phyloP scores from a whole-genome alignment of 1,140 invertebrate genomes.

The Lasaia peninsularis region DNA sequence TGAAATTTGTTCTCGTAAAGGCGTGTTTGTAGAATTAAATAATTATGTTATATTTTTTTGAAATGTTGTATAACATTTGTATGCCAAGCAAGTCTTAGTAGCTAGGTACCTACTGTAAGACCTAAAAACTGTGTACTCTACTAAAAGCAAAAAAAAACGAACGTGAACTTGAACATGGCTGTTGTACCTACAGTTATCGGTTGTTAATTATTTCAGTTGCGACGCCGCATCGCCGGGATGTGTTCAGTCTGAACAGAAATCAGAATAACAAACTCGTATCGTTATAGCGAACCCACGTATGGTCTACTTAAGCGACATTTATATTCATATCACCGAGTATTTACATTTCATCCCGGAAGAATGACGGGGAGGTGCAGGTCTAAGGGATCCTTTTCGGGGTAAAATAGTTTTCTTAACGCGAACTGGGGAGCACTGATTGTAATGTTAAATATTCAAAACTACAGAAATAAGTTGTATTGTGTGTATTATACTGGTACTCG shows the following conservation, averaged over 20 bases:
- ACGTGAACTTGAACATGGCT: background rate
- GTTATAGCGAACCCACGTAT: conserved; percentile 27
- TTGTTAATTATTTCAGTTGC: background rate
- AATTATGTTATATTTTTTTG: no score
- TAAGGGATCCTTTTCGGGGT: conserved; percentile 25
- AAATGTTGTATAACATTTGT: no score
- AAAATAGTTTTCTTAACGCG: conserved; percentile 15
- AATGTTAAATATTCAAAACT: conserved; percentile 6
- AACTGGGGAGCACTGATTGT: conserved; percentile 4
- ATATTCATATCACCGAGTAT: conserved; percentile 48
- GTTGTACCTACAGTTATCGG: background rate
- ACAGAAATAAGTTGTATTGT: no score
- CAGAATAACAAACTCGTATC: conserved; percentile 24
- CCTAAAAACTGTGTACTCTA: no score
- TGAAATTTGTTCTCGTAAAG: no score
- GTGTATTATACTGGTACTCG: no score
- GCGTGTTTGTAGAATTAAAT: no score
- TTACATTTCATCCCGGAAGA: conserved; percentile 43
- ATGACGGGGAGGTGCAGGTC: conserved; percentile 30
- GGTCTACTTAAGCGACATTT: conserved; percentile 41
- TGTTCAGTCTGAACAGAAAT: background rate
- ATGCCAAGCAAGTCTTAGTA: no score
- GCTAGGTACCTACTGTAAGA: no score
- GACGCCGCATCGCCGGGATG: background rate
- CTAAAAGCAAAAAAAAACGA: background rate